A percentile compares a stretch with the other conserved stretches of the same genome.
These are phyloP conservation scores for Lasioglossum figueresi DNA, from an alignment of 2,888 invertebrate genomes.

Conservation along the genomic window DNA sequence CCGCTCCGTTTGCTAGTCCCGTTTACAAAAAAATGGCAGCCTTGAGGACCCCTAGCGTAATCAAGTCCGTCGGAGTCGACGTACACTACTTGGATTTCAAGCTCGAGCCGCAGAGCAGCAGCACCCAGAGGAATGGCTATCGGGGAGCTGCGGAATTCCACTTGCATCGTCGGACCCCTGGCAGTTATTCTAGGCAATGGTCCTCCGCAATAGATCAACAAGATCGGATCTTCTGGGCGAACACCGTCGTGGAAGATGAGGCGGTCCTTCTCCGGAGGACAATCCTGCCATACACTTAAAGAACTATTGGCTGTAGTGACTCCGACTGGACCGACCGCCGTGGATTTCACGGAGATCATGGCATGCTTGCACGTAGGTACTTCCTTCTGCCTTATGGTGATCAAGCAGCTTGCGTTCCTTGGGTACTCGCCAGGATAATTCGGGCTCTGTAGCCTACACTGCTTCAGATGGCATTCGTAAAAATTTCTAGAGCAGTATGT, in stretches of 20 bases:
- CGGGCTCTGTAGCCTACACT: conserved; percentile 94
- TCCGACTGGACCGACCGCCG: conserved; percentile 66
- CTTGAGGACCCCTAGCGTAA: conserved; percentile 87
- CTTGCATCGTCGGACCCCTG: conserved; percentile 92
- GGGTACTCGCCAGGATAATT: conserved; percentile 96
- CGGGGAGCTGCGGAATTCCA: conserved; percentile 94
- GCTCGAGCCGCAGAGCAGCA: conserved; percentile 91
- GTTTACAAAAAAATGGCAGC: conserved; percentile 81
- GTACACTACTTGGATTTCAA: conserved; percentile 94
- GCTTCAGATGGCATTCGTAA: conserved; percentile 93
- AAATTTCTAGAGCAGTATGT: conserved; percentile 94
- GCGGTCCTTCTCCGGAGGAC: conserved; percentile 92
- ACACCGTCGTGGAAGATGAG: conserved; percentile 95
- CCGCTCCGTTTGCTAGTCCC: conserved; percentile 89
- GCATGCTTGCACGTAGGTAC: conserved; percentile 96
- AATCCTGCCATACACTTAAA: conserved; percentile 93
- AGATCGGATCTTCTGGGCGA: conserved; percentile 91
- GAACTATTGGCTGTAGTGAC: conserved; percentile 67
- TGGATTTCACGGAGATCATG: conserved; percentile 90
- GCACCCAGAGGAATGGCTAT: conserved; percentile 91
- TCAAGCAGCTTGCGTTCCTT: conserved; percentile 95
- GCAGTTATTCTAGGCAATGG: conserved; percentile 91
- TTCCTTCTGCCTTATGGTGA: conserved; percentile 93
- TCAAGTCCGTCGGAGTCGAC: conserved; percentile 94
- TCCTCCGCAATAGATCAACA: conserved; percentile 95